A percentile compares a stretch with the other conserved stretches of the same genome.
Conservation (phyloP, 2,797 vertebrate genomes). For the Pangasius sanitwongsei region DNA sequence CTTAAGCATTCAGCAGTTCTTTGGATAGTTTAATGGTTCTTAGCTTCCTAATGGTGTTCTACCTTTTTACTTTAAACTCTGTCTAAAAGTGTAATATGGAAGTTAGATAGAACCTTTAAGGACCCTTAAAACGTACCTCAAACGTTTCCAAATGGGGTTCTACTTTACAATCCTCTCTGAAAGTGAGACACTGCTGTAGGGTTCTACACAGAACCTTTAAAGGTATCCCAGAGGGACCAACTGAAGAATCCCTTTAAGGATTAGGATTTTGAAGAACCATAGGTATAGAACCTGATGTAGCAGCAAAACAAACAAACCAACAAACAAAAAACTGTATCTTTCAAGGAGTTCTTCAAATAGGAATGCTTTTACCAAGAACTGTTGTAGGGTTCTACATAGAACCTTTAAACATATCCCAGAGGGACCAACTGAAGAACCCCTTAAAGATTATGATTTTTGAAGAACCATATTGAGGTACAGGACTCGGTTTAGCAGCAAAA, state of each 20-base stretch:
- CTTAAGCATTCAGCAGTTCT: neutral
- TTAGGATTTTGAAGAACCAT: neutral
- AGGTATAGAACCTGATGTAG: neutral
- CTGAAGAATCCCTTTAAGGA: neutral
- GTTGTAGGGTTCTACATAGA: neutral
- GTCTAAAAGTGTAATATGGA: neutral
- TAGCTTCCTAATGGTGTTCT: no score
- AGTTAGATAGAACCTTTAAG: neutral
- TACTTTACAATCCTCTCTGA: neutral
- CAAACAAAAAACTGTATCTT: neutral
- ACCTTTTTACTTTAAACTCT: neutral
- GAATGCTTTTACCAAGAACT: neutral
- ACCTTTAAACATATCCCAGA: neutral
- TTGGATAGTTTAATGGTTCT: neutral
- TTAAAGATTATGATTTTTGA: neutral
- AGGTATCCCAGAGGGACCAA: neutral
- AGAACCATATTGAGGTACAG: neutral
- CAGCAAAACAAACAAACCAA: neutral
- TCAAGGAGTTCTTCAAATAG: neutral
- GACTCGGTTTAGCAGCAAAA: neutral
- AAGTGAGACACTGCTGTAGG: neutral
- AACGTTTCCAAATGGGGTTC: neutral
- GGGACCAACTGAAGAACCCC: neutral
- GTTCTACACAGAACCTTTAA: neutral
- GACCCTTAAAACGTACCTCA: neutral